A percentile compares a stretch with the other conserved stretches of the same genome.
These are phyloP conservation scores for Acomys russatus DNA, from an alignment of 2,797 vertebrate species.

Conservation along the genomic window DNA sequence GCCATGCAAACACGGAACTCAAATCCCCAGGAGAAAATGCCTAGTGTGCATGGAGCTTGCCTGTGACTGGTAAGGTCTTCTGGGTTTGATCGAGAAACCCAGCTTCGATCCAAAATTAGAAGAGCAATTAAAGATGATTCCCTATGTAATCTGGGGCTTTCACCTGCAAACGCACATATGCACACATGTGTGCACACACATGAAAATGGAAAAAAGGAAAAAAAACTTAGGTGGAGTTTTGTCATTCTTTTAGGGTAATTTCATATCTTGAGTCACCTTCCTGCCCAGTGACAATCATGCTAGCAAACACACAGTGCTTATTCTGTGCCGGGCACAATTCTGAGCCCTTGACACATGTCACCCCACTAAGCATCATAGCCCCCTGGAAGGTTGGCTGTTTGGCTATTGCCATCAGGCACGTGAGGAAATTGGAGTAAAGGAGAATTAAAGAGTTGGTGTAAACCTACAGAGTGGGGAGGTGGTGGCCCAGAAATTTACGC, in stretches of 20 bases:
- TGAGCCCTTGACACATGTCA: not conserved
- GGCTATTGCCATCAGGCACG: not conserved
- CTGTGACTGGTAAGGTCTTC: not conserved
- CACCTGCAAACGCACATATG: not conserved
- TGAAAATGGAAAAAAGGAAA: not conserved
- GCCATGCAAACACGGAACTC: not conserved
- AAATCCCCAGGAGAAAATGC: not conserved
- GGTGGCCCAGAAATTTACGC: not conserved
- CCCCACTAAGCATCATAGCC: not conserved
- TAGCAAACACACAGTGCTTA: not conserved
- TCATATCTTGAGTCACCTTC: not conserved
- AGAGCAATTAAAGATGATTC: not conserved
- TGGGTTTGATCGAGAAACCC: not conserved
- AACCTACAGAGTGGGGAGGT: not conserved
- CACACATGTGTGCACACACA: not conserved
- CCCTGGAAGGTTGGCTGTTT: not conserved
- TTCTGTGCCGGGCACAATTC: not conserved
- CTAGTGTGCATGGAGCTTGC: not conserved
- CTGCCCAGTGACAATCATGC: not conserved
- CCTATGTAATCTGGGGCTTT: not conserved
- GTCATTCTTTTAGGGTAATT: not conserved
- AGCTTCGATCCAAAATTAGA: not conserved
- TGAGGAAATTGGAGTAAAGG: not conserved
- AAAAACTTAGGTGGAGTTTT: not conserved
- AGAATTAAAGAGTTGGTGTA: not conserved